Conservation (phyloP, 2,888 invertebrate species). For the Aplocera efformata region DNA sequence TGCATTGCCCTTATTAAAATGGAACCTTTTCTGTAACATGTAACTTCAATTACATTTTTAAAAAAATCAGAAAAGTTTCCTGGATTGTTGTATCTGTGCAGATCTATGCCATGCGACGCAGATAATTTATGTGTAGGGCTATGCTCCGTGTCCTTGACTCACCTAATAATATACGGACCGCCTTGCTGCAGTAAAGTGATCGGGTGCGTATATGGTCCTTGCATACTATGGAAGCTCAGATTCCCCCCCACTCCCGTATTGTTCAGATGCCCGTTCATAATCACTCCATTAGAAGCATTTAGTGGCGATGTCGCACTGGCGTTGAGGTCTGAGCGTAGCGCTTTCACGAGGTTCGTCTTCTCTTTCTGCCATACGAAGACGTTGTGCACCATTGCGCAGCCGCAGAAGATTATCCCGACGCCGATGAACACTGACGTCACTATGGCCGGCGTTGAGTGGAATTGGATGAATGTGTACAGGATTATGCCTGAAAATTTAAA, state of each 20-base stretch:
- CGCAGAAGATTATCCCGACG: conserved; percentile 93
- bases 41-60: too few relatives aligned
- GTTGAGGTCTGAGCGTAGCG: conserved; percentile 64
- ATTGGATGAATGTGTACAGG: conserved; percentile 94
- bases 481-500: conserved; percentile 87
- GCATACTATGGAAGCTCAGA: conserved; percentile 66
- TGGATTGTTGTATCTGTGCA: too few relatives aligned
- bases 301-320: conserved; percentile 43
- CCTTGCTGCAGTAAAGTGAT: conserved; percentile 74
- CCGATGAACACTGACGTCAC: conserved; percentile 94
- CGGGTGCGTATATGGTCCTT: conserved; percentile 65
- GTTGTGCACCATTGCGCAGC: conserved; percentile 96
- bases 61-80: too few relatives aligned
- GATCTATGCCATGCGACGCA: too few relatives aligned
- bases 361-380: conserved; percentile 96
- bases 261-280: conserved; percentile 67
- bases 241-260: conserved; percentile 61
- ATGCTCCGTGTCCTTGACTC: conserved; percentile 20
- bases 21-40: too few relatives aligned
- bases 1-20: too few relatives aligned
- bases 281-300: conserved; percentile 61
- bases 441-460: conserved; percentile 94
- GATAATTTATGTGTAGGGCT: too few relatives aligned
- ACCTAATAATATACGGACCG: conserved; percentile 81
- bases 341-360: conserved; percentile 90